A percentile compares a stretch with the other conserved stretches of the same genome.
phyloP scores from a whole-genome alignment of 2,113 vertebrate genomes.

The Cryptomyrus ogoouensis region DNA sequence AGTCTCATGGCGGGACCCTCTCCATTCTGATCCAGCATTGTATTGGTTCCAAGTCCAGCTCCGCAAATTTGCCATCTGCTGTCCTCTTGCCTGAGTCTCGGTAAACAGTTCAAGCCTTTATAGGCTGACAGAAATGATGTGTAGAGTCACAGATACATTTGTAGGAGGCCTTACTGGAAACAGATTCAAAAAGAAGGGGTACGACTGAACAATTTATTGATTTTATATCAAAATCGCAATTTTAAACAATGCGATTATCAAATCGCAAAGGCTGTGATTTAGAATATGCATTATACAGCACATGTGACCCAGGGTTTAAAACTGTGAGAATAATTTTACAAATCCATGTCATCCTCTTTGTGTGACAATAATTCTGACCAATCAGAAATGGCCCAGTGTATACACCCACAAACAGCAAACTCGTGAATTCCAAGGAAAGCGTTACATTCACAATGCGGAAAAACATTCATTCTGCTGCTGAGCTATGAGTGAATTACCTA shows the following conservation, averaged over 20 bases:
- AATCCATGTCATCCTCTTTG: background rate
- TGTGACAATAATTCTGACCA: background rate
- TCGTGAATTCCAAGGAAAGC: background rate
- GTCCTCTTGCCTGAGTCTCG: background rate
- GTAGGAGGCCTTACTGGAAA: background rate
- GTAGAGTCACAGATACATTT: background rate
- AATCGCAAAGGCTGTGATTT: background rate
- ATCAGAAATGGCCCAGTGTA: background rate
- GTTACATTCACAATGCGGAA: background rate
- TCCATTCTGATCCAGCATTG: background rate
- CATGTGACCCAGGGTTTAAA: background rate
- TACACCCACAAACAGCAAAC: background rate
- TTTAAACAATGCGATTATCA: background rate
- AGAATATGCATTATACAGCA: background rate
- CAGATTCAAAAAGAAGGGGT: background rate
- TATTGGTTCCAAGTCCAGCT: background rate
- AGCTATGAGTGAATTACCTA: background rate
- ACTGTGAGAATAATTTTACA: background rate
- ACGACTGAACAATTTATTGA: background rate
- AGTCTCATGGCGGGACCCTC: background rate
- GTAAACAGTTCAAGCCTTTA: background rate
- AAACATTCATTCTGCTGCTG: background rate
- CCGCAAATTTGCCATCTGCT: conserved; percentile 1
- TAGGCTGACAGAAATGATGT: background rate
- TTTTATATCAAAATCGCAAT: background rate